These are phyloP conservation scores for Globodera rostochiensis DNA, from an alignment of 1,140 invertebrate species.

Conservation along the genomic window DNA sequence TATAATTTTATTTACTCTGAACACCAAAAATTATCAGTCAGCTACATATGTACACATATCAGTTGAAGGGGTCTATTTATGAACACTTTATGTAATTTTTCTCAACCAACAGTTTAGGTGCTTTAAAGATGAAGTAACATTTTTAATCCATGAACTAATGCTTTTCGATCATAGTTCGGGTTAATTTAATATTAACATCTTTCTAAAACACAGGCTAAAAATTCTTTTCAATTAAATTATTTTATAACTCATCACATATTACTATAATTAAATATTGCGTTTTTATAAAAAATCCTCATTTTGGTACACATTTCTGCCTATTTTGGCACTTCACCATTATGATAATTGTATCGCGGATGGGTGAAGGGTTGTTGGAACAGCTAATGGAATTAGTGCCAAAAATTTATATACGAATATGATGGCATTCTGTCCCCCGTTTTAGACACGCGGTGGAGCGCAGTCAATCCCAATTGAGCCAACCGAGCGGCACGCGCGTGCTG, in stretches of 20 bases:
- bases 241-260: background rate
- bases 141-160: too few species aligned
- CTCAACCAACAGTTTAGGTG: too few species aligned
- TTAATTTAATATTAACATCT: background rate
- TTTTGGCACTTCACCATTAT: background rate
- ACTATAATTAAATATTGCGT: too few species aligned
- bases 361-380: background rate
- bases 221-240: background rate
- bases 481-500: background rate
- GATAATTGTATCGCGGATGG: background rate
- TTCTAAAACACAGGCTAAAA: background rate
- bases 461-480: slow-evolving; percentile 15
- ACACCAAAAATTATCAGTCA: too few species aligned
- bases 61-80: too few species aligned
- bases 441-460: slow-evolving; percentile 18
- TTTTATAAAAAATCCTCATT: background rate
- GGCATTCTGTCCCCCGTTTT: background rate
- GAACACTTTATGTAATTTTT: too few species aligned
- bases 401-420: background rate
- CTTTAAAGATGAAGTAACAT: too few species aligned
- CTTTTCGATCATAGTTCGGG: too few species aligned
- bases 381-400: slow-evolving; percentile 9
- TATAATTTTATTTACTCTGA: too few species aligned
- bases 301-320: too few species aligned
- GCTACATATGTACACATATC: too few species aligned